A percentile compares a stretch with the other conserved stretches of the same genome.
phyloP scores from a whole-genome alignment of 2,113 vertebrate species.

The Emberiza fucata region DNA sequence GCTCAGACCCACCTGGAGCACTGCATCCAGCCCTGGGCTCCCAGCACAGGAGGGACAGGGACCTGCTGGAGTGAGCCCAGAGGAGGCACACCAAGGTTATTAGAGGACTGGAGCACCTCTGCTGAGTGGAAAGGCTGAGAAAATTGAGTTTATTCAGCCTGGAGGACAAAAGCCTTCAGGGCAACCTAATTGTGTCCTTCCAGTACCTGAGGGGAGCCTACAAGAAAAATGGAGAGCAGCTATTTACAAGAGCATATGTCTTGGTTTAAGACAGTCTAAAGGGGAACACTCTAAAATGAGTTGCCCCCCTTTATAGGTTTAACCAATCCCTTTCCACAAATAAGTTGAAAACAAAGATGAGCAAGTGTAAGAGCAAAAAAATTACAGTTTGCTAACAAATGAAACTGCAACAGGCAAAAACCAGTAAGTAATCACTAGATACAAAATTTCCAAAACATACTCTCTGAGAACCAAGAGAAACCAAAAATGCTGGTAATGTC shows the following conservation, averaged over 20 bases:
- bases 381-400: neutral
- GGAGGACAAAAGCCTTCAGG: neutral
- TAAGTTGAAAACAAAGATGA: accelerated
- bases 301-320: neutral
- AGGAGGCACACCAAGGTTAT: too few species aligned
- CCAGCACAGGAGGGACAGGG: neutral
- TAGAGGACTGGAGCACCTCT: neutral
- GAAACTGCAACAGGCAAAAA: neutral
- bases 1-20: neutral
- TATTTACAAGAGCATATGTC: neutral
- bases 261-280: neutral
- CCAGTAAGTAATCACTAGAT: neutral
- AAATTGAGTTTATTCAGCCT: neutral
- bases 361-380: neutral
- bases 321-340: neutral
- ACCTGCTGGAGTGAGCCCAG: accelerated
- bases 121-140: accelerated
- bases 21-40: neutral
- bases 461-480: neutral
- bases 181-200: neutral
- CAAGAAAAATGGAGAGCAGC: neutral
- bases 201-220: neutral
- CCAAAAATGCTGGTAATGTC: neutral
- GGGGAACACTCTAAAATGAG: neutral
- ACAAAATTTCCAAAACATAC: neutral